These are phyloP conservation scores for Heliconius melpomene DNA, from an alignment of 1,140 invertebrate genomes.

Conservation along the genomic window DNA sequence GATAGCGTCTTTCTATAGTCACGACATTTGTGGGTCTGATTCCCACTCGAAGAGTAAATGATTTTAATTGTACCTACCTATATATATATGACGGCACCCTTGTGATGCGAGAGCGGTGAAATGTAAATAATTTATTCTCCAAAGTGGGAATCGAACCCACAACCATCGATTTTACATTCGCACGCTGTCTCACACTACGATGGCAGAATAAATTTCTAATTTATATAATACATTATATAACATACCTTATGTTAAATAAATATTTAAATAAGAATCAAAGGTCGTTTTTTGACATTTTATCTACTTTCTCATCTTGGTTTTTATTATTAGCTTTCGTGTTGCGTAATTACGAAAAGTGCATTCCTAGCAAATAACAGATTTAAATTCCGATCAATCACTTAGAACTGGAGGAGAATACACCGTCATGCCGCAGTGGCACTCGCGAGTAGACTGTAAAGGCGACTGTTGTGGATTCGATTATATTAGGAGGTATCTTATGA, in stretches of 20 bases:
- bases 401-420: neutral
- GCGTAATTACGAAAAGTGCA: neutral
- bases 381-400: neutral
- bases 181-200: neutral
- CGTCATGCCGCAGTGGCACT: neutral
- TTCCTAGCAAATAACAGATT: neutral
- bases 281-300: constrained; percentile 13
- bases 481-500: too few relatives aligned
- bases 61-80: too few relatives aligned
- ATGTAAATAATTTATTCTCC: too few relatives aligned
- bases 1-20: too few relatives aligned
- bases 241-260: constrained; percentile 10
- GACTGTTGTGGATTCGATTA: neutral
- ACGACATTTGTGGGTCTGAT: too few relatives aligned
- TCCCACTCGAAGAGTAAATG: too few relatives aligned
- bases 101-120: too few relatives aligned
- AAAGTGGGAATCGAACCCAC: neutral
- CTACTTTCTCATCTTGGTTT: neutral
- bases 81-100: too few relatives aligned
- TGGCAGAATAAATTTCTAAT: neutral
- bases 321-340: neutral
- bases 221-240: neutral
- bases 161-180: neutral
- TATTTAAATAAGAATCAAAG: constrained; percentile 4
- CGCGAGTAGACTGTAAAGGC: neutral